Conservation (phyloP, 2,888 invertebrate species). For the Yponomeuta evonymella region DNA sequence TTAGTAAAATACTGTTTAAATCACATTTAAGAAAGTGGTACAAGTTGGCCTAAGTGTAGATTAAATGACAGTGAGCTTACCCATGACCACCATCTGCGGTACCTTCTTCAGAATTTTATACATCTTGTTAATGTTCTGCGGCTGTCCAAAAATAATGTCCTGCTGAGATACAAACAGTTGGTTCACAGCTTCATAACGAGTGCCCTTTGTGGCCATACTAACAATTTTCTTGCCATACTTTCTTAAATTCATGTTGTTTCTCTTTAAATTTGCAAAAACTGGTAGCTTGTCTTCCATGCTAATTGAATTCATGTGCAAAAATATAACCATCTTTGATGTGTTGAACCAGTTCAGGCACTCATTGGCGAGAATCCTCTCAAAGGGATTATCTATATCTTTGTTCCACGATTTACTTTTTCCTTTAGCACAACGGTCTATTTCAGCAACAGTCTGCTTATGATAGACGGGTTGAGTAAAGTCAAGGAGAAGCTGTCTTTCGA, state of each 20-base stretch:
- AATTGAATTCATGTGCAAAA: slow-evolving; percentile 84
- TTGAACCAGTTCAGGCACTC: slow-evolving; percentile 83
- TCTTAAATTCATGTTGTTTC: slow-evolving; percentile 82
- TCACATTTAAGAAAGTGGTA: too few relatives aligned
- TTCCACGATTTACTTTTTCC: slow-evolving; percentile 30
- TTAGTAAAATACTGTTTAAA: too few relatives aligned
- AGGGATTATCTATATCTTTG: slow-evolving; percentile 78
- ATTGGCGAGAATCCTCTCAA: slow-evolving; percentile 82
- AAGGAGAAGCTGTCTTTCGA: slow-evolving; percentile 79
- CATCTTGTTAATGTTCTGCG: slow-evolving; percentile 77
- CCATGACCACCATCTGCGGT: slow-evolving; percentile 82
- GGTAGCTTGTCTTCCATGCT: slow-evolving; percentile 79
- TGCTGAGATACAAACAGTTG: slow-evolving; percentile 79
- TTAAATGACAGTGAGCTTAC: slow-evolving; percentile 41
- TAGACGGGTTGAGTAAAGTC: slow-evolving; percentile 80
- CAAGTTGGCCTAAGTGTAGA: too few relatives aligned
- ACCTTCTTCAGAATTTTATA: slow-evolving; percentile 81
- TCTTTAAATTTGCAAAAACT: slow-evolving; percentile 77
- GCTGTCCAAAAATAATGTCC: slow-evolving; percentile 82
- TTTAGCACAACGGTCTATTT: slow-evolving; percentile 72
- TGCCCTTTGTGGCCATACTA: slow-evolving; percentile 78
- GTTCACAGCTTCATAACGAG: slow-evolving; percentile 80
- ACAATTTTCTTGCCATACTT: slow-evolving; percentile 80
- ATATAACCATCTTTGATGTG: slow-evolving; percentile 81
- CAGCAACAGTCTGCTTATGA: slow-evolving; percentile 62